Evolutionary conservation across 2,797 vertebrate species (phyloP).

Genomic region (Streptopelia turtur): DNA sequence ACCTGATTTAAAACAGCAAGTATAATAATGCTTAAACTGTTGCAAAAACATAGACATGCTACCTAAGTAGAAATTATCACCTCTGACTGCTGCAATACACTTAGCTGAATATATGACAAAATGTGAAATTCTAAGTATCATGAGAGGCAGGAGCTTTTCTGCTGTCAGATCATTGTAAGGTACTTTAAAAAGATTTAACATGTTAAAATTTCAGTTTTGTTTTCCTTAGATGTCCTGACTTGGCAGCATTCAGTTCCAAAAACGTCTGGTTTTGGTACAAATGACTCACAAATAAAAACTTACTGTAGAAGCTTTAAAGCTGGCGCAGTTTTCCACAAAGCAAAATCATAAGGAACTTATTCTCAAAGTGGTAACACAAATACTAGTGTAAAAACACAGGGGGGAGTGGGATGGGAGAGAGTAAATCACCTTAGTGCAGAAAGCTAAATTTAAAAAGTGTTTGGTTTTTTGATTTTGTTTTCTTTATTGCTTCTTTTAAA

Average conservation of each 20-base stretch:
- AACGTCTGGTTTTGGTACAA: constrained; percentile 58
- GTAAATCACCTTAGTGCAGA: background rate
- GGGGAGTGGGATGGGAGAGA: background rate
- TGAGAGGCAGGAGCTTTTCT: background rate
- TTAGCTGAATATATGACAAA: background rate
- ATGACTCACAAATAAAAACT: constrained; percentile 65
- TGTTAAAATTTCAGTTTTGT: constrained; percentile 42
- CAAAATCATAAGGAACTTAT: constrained; percentile 25
- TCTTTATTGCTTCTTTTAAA: background rate
- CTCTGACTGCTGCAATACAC: background rate
- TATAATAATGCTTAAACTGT: background rate
- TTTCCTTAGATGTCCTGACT: constrained; percentile 52
- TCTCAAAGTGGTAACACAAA: constrained; percentile 1
- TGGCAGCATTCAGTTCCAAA: constrained; percentile 27
- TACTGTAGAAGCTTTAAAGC: constrained; percentile 37
- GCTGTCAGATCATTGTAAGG: background rate
- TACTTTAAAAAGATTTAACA: background rate
- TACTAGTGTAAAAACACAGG: background rate
- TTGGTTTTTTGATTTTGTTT: background rate
- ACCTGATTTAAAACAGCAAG: background rate
- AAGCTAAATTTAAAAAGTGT: background rate
- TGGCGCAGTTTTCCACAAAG: constrained; percentile 41
- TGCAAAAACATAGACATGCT: background rate
- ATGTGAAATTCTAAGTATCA: background rate
- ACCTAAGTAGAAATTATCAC: background rate